Conservation (phyloP, 2,113 vertebrate species). For the Elachura formosa region DNA sequence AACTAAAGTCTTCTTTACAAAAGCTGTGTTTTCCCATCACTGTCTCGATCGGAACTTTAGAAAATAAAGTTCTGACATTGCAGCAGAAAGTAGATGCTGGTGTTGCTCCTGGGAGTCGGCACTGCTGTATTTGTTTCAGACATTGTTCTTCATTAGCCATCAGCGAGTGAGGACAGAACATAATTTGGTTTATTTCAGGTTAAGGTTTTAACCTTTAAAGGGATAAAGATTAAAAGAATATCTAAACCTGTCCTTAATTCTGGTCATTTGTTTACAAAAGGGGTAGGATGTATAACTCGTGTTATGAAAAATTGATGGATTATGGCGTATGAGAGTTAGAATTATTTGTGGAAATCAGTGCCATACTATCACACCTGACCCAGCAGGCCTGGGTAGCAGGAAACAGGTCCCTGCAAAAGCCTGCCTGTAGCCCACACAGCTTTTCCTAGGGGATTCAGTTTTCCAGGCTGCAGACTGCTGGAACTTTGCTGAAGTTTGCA, state of each 20-base stretch:
- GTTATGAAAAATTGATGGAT: not conserved
- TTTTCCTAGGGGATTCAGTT: not conserved
- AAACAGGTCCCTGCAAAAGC: not conserved
- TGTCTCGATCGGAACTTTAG: not conserved
- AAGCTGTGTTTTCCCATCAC: not conserved
- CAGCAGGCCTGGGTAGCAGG: not conserved
- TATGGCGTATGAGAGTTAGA: not conserved
- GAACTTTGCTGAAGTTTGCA: not conserved
- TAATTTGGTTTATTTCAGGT: not conserved
- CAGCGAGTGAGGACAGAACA: not conserved
- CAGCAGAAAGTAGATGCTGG: rapidly evolving
- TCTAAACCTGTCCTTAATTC: not conserved
- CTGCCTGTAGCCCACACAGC: not conserved
- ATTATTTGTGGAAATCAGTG: not conserved
- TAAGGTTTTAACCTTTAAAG: not conserved
- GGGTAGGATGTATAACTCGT: not conserved
- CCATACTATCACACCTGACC: rapidly evolving
- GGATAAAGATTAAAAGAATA: not conserved
- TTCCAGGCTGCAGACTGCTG: not conserved
- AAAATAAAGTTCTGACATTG: not conserved
- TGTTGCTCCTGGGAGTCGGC: not conserved
- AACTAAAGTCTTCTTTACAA: not conserved
- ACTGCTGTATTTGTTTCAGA: not conserved
- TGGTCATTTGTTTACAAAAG: not conserved
- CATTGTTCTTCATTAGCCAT: not conserved